A percentile compares a stretch with the other conserved stretches of the same genome.
Conservation (phyloP, 2,888 invertebrate genomes). For the Pantelozetes paolii region DNA sequence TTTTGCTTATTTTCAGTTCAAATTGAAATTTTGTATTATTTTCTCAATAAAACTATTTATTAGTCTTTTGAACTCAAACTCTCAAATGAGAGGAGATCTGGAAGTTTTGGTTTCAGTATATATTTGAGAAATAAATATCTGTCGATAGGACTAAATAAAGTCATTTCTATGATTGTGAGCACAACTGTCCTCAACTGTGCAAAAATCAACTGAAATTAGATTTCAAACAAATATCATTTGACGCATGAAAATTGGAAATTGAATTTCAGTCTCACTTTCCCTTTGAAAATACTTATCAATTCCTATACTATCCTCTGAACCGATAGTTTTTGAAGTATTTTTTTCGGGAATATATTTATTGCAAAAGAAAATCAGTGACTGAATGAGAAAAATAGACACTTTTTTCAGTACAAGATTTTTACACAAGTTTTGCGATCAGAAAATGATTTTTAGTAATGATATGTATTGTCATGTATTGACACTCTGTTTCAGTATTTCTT, state of each 20-base stretch:
- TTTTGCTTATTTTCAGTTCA: too few species aligned
- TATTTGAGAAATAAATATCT: not conserved
- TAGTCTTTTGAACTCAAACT: not conserved
- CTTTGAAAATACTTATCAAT: too few species aligned
- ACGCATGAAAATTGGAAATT: conserved; percentile 16
- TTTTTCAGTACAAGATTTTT: not conserved
- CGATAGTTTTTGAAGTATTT: not conserved
- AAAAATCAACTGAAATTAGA: conserved; percentile 3
- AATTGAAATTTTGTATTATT: too few species aligned
- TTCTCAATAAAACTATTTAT: not conserved
- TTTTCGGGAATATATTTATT: too few species aligned
- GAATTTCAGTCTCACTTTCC: not conserved
- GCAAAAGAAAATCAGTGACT: too few species aligned
- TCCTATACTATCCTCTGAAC: not conserved
- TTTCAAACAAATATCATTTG: conserved; percentile 29
- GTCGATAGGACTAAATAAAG: conserved; percentile 23
- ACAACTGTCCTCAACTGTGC: not conserved
- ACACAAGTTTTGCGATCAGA: not conserved
- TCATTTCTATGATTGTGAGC: conserved; percentile 18
- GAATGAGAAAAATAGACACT: not conserved
- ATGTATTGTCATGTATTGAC: not conserved
- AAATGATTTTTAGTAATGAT: conserved; percentile 2
- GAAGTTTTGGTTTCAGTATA: not conserved
- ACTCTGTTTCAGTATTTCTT: not conserved
- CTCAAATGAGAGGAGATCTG: not conserved